Conservation (phyloP, 1,140 invertebrate species). For the Atta cephalotes region DNA sequence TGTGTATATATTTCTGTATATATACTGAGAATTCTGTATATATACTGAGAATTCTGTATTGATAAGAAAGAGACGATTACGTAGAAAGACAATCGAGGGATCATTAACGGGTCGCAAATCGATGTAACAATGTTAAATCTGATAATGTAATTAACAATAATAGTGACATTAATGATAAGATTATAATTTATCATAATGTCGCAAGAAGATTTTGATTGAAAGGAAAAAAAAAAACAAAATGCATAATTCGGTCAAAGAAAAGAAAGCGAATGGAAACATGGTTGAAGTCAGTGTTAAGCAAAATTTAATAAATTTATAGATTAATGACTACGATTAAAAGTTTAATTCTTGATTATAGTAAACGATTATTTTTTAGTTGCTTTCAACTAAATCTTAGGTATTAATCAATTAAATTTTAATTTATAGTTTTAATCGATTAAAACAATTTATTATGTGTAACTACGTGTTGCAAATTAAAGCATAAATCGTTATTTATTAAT, state of each 20-base stretch:
- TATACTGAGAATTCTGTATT: not conserved
- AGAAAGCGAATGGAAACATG: not conserved
- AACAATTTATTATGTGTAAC: no score
- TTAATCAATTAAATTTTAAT: no score
- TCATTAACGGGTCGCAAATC: not conserved
- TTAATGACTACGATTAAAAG: not conserved
- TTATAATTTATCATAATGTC: not conserved
- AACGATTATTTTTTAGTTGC: no score
- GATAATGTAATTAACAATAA: not conserved
- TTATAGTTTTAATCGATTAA: no score
- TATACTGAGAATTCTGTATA: not conserved
- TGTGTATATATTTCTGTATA: not conserved
- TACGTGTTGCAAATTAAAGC: no score
- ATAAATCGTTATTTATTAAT: no score
- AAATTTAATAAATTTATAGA: no score
- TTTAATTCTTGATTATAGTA: no score
- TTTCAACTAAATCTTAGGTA: no score
- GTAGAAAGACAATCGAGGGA: constrained; percentile 10
- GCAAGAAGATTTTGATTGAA: not conserved
- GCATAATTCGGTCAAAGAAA: not conserved
- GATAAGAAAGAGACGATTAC: constrained; percentile 45
- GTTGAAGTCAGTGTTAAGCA: no score
- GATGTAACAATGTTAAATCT: not conserved
- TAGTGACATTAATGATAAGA: not conserved
- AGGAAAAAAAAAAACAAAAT: not conserved